Percentiles rank a stretch among this genome's conserved stretches.
These are phyloP conservation scores for Melipona bicolor DNA, from an alignment of 2,888 invertebrate species.

Conservation along the genomic window DNA sequence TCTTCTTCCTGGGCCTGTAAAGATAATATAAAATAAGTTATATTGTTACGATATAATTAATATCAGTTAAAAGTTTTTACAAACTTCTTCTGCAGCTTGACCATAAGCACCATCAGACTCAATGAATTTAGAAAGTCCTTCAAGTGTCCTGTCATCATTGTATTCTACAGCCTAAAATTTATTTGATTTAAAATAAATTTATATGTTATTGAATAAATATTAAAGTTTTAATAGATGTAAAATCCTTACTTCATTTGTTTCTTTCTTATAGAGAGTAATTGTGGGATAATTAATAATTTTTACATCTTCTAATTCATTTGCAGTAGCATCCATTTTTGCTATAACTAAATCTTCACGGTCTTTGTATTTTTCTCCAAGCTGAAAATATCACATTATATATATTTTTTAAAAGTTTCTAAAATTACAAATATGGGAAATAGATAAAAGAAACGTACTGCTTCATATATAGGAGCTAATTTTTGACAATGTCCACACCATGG, in stretches of 20 bases:
- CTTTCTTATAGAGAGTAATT: conserved; percentile 96
- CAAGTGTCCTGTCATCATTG: conserved; percentile 97
- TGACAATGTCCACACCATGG: conserved; percentile 99
- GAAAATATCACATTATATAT: conserved; percentile 72
- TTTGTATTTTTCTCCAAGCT: conserved; percentile 97
- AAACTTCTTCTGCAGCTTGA: conserved; percentile 88
- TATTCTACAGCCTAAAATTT: conserved; percentile 90
- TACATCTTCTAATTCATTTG: conserved; percentile 98
- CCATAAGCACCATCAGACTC: conserved; percentile 95
- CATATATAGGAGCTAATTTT: conserved; percentile 98
- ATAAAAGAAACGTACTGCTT: conserved; percentile 84
- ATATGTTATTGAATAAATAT: not conserved
- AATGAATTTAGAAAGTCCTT: conserved; percentile 96
- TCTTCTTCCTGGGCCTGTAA: conserved; percentile 87
- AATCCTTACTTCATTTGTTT: conserved; percentile 90
- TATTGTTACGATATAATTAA: not conserved
- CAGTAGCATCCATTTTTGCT: conserved; percentile 99
- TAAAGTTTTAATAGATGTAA: not conserved
- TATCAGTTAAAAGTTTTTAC: conserved; percentile 18
- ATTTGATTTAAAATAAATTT: conserved; percentile 13
- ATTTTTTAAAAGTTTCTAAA: not conserved
- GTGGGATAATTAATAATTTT: conserved; percentile 98
- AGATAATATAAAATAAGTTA: not conserved
- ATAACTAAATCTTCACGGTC: conserved; percentile 93
- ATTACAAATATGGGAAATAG: not conserved